A percentile compares a stretch with the other conserved stretches of the same genome.
Evolutionary conservation across 2,888 invertebrate species (phyloP).

Genomic region (Eupithecia inturbata): DNA sequence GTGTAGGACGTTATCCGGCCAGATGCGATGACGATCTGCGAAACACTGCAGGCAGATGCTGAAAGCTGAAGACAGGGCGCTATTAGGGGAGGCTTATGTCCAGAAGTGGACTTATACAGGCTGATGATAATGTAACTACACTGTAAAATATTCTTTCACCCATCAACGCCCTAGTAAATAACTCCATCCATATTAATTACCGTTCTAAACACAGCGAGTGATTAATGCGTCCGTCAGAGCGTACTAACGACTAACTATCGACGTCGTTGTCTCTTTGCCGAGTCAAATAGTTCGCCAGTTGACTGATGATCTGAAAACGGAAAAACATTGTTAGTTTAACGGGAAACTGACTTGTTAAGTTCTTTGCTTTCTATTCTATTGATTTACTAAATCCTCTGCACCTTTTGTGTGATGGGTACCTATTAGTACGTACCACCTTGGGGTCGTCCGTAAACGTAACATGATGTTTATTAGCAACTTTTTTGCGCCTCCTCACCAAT

Average conservation of each 20-base stretch:
- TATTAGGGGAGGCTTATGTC: too few relatives aligned
- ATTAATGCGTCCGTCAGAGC: conserved; percentile 42
- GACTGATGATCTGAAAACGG: conserved; percentile 29
- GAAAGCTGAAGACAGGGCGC: too few relatives aligned
- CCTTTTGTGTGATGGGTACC: too few relatives aligned
- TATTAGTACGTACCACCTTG: too few relatives aligned
- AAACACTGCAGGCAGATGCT: too few relatives aligned
- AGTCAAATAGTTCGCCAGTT: conserved; percentile 35
- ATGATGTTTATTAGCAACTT: too few relatives aligned
- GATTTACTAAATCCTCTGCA: not conserved
- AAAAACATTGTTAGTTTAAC: conserved; percentile 12
- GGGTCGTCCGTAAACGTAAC: too few relatives aligned
- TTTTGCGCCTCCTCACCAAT: too few relatives aligned
- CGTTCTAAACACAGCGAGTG: conserved; percentile 38
- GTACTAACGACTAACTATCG: conserved; percentile 44
- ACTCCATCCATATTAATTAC: conserved; percentile 30
- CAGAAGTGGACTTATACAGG: too few relatives aligned
- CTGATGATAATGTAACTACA: too few relatives aligned
- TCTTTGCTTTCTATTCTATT: not conserved
- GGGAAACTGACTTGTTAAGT: not conserved
- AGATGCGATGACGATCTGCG: too few relatives aligned
- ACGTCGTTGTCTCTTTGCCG: conserved; percentile 34
- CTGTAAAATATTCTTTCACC: not conserved
- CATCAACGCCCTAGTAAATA: conserved; percentile 4
- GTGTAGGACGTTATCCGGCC: too few relatives aligned